Percentiles rank a stretch among this genome's conserved stretches.
Conservation (phyloP, 1,140 invertebrate genomes). For the Panulirus ornatus region DNA sequence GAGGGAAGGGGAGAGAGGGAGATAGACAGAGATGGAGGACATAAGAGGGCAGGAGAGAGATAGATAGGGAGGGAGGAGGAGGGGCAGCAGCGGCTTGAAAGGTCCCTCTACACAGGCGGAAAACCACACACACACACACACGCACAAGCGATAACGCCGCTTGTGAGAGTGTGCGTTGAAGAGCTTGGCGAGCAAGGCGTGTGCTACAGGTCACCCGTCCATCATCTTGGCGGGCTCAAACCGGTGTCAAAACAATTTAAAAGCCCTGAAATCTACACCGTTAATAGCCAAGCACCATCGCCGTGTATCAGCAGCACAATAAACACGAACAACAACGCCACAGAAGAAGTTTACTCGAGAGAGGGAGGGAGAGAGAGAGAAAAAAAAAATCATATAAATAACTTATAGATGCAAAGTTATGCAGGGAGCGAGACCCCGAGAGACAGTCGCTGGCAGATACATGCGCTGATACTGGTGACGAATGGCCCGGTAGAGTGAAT, state of each 20-base stretch:
- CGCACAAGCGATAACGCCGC: too few species aligned
- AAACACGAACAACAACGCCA: background rate
- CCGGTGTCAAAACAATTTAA: background rate
- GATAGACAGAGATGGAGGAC: too few species aligned
- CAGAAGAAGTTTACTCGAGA: background rate
- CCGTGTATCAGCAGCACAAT: background rate
- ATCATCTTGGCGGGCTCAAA: background rate
- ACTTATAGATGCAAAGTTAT: conserved; percentile 14
- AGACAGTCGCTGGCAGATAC: background rate
- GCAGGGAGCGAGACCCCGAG: background rate
- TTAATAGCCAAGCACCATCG: background rate
- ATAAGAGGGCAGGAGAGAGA: too few species aligned
- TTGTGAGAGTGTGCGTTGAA: background rate
- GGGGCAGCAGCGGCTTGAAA: too few species aligned
- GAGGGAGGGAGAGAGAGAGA: too few species aligned
- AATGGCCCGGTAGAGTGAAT: background rate
- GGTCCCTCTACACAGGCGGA: background rate
- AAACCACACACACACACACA: too few species aligned
- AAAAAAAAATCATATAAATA: background rate
- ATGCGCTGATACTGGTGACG: background rate
- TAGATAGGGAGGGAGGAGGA: too few species aligned
- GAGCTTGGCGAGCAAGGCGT: background rate
- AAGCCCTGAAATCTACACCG: background rate
- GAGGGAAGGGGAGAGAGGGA: too few species aligned
- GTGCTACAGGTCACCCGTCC: background rate